Percentiles rank a stretch among this genome's conserved stretches.
Evolutionary conservation across 2,797 vertebrate genomes (phyloP).

Genomic region (Hypotaenidia philippensis): DNA sequence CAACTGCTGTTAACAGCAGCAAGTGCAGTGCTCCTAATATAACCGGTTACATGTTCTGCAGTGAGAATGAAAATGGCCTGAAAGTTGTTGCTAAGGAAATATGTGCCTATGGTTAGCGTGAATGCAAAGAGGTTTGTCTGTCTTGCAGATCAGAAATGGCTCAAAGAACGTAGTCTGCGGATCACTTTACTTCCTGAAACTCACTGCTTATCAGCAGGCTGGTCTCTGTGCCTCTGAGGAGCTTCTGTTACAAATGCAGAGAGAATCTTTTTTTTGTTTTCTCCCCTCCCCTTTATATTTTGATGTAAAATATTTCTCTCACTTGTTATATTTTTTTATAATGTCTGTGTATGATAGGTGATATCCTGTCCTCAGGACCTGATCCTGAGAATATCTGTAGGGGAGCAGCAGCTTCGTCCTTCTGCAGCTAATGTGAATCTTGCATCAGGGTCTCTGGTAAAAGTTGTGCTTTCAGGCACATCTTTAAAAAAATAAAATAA

Average conservation of each 20-base stretch:
- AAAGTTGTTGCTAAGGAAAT: constrained; percentile 53
- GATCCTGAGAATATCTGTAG: background rate
- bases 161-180: background rate
- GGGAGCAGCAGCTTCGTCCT: background rate
- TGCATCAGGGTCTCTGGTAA: background rate
- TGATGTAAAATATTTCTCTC: background rate
- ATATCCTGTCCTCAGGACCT: background rate
- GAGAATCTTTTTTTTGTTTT: background rate
- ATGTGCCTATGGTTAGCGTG: constrained; percentile 51
- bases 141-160: constrained; percentile 29
- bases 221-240: background rate
- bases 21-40: background rate
- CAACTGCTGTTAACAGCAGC: background rate
- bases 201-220: background rate
- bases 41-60: constrained; percentile 20
- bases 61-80: constrained; percentile 18
- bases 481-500: background rate
- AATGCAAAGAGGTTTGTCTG: constrained; percentile 24
- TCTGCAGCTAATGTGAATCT: background rate
- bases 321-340: background rate
- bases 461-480: background rate
- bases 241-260: background rate
- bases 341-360: background rate
- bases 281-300: background rate
- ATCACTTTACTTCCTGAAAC: constrained; percentile 29